phyloP scores from a whole-genome alignment of 2,888 invertebrate species.

The Rutpela maculata region DNA sequence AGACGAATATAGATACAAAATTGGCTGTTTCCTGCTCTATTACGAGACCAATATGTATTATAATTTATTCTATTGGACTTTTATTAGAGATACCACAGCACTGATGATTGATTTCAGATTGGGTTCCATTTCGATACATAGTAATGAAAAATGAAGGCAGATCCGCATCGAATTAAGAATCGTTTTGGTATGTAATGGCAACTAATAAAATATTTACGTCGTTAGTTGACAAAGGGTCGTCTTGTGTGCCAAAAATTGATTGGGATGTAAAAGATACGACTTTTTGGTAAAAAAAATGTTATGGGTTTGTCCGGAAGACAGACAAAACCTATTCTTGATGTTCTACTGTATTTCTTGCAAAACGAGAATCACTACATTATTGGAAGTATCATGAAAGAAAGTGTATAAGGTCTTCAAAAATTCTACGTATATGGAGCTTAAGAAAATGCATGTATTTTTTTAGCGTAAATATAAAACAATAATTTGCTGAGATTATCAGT shows the following conservation, averaged over 20 bases:
- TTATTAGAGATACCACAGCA: slow-evolving; percentile 50
- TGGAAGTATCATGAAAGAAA: no score
- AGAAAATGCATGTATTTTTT: no score
- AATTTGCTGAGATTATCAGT: no score
- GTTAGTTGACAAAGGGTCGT: neutral
- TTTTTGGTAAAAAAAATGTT: no score
- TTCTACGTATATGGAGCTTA: no score
- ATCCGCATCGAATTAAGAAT: slow-evolving; percentile 10
- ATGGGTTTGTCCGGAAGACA: no score
- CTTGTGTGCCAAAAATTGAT: slow-evolving; percentile 5
- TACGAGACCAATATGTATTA: slow-evolving; percentile 66
- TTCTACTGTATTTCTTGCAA: no score
- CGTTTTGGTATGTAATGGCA: slow-evolving; percentile 8
- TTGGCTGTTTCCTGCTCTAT: slow-evolving; percentile 66
- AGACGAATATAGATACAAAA: slow-evolving; percentile 63
- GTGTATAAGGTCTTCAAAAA: no score
- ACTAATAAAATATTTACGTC: slow-evolving; percentile 3
- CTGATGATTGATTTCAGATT: slow-evolving; percentile 54
- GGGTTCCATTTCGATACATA: slow-evolving; percentile 56
- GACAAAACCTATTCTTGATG: no score
- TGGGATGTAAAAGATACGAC: neutral
- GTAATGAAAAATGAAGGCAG: slow-evolving; percentile 48
- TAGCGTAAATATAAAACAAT: no score
- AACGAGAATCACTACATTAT: no score
- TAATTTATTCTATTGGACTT: slow-evolving; percentile 67